phyloP scores from a whole-genome alignment of 1,140 invertebrate genomes.

The Globodera ellingtonae region DNA sequence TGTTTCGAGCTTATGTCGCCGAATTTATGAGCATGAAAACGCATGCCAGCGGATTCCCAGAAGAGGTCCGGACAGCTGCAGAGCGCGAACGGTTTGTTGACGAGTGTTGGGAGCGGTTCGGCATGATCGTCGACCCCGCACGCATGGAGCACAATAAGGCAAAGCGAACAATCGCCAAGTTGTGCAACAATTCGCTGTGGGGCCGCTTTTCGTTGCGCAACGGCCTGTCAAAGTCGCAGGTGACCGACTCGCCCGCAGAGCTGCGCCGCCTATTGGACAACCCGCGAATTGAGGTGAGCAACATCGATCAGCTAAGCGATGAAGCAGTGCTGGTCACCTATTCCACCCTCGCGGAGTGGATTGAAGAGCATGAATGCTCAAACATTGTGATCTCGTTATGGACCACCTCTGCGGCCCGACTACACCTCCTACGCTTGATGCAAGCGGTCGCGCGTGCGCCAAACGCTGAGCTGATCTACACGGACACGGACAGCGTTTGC shows the following conservation, averaged over 20 bases:
- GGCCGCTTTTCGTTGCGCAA: conserved; percentile 4
- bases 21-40: conserved; percentile 13
- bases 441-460: background rate
- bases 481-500: background rate
- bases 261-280: background rate
- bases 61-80: background rate
- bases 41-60: conserved; percentile 13
- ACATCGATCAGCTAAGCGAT: background rate
- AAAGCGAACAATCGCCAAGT: conserved; percentile 1
- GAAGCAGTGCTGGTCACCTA: conserved; percentile 3
- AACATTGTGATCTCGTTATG: background rate
- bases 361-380: conserved; percentile 7
- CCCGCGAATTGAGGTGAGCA: background rate
- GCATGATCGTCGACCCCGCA: background rate
- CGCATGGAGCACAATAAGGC: conserved; percentile 3
- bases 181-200: conserved; percentile 8
- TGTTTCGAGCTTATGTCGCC: background rate
- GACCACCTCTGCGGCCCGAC: background rate
- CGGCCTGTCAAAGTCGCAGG: background rate
- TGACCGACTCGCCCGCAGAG: background rate
- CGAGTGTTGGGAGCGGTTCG: background rate
- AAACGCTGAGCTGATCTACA: background rate
- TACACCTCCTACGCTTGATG: background rate
- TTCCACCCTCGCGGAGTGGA: background rate
- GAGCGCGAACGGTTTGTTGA: background rate